These are phyloP conservation scores for Caracal caracal DNA, from an alignment of 2,113 vertebrate genomes.

Conservation along the genomic window DNA sequence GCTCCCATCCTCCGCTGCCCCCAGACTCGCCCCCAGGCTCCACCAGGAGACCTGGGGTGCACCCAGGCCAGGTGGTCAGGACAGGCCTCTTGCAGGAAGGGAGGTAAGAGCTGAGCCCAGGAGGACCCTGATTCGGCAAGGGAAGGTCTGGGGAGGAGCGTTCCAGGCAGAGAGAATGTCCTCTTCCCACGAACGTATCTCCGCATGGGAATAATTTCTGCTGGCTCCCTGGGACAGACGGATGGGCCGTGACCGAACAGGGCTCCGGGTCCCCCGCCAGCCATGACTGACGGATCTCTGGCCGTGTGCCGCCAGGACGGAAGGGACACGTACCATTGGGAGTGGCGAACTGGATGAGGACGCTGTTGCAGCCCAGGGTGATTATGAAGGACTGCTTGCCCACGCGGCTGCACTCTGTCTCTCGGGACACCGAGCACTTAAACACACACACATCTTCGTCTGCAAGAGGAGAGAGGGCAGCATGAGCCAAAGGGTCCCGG, in stretches of 20 bases:
- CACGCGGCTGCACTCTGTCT: constrained; percentile 96
- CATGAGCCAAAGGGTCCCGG: not conserved
- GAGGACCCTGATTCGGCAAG: accelerated
- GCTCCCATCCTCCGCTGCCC: not conserved
- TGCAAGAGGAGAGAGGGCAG: constrained; percentile 53
- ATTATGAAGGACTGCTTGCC: constrained; percentile 98
- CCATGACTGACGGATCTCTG: accelerated
- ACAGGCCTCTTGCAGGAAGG: not conserved
- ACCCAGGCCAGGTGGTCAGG: not conserved
- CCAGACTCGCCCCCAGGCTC: not conserved
- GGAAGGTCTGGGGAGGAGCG: not conserved
- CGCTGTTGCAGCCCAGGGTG: constrained; percentile 95
- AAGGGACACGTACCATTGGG: constrained; percentile 87
- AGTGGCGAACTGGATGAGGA: constrained; percentile 95
- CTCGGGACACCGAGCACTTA: constrained; percentile 93
- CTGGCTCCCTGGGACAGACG: not conserved
- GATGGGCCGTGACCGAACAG: accelerated
- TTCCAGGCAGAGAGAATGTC: not conserved
- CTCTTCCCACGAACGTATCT: not conserved
- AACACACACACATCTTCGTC: constrained; percentile 95
- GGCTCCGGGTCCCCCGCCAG: not conserved
- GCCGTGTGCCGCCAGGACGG: accelerated
- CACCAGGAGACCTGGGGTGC: not conserved
- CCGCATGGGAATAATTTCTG: not conserved
- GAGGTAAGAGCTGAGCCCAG: not conserved